Percentiles rank a stretch among this genome's conserved stretches.
Evolutionary conservation across 2,113 vertebrate species (phyloP).

Genomic region (Platichthys flesus): DNA sequence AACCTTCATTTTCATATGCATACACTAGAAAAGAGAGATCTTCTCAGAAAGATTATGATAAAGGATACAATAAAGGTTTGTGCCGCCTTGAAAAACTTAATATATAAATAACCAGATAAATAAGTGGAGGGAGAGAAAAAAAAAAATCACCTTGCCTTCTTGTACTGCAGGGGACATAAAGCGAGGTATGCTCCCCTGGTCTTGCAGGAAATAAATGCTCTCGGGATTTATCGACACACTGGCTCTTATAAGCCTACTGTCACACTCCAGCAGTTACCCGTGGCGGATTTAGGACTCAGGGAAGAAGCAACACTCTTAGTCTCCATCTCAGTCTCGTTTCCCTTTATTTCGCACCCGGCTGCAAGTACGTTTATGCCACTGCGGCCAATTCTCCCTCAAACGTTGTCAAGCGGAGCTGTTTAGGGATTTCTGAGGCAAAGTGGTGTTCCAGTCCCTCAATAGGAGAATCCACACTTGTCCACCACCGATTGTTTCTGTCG

Average conservation of each 20-base stretch:
- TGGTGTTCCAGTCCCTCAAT: not conserved
- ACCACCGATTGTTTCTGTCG: slow-evolving; percentile 35
- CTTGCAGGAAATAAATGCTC: slow-evolving; percentile 74
- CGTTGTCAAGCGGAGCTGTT: slow-evolving; percentile 40
- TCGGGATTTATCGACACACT: slow-evolving; percentile 78
- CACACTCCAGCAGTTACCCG: slow-evolving; percentile 76
- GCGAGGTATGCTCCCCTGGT: slow-evolving; percentile 53
- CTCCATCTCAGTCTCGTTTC: slow-evolving; percentile 63
- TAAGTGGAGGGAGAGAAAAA: slow-evolving; percentile 19
- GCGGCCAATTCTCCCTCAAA: slow-evolving; percentile 31
- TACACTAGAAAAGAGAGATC: slow-evolving; percentile 13
- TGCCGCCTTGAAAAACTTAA: slow-evolving; percentile 54
- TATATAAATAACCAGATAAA: slow-evolving; percentile 69
- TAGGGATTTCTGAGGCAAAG: slow-evolving; percentile 21
- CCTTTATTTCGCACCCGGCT: slow-evolving; percentile 40
- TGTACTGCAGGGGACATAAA: slow-evolving; percentile 63
- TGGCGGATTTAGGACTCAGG: slow-evolving; percentile 73
- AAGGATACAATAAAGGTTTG: slow-evolving; percentile 65
- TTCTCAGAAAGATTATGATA: not conserved
- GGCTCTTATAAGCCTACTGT: slow-evolving; percentile 78
- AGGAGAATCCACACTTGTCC: slow-evolving; percentile 6
- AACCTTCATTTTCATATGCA: not conserved
- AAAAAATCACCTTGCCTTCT: slow-evolving; percentile 51
- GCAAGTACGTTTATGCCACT: slow-evolving; percentile 38
- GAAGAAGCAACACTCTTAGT: slow-evolving; percentile 66